Evolutionary conservation across 2,888 invertebrate genomes (phyloP).

Genomic region (Erpobdella octoculata): DNA sequence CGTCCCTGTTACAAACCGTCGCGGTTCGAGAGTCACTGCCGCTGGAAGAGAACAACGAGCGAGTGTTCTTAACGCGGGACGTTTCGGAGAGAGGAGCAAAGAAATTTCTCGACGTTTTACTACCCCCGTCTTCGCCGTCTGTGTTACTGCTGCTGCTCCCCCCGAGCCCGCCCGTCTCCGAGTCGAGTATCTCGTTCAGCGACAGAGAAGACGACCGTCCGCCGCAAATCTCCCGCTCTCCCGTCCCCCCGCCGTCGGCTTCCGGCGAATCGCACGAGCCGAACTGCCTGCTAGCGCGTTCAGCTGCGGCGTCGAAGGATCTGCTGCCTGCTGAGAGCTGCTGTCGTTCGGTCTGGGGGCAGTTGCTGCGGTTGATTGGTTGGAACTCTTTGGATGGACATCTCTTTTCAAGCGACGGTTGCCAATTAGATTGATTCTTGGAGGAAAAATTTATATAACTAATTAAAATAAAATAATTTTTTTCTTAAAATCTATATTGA

Average conservation of each 20-base stretch:
- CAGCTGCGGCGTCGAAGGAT: not conserved
- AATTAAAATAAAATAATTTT: no score
- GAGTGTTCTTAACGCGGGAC: not conserved
- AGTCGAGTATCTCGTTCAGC: constrained; percentile 23
- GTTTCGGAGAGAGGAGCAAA: not conserved
- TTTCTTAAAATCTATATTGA: no score
- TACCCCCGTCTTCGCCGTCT: not conserved
- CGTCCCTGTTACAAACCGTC: not conserved
- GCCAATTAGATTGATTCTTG: no score
- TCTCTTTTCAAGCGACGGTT: no score
- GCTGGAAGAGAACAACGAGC: not conserved
- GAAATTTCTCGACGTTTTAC: not conserved
- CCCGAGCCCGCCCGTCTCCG: not conserved
- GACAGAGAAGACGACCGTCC: constrained; percentile 3
- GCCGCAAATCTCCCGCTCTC: not conserved
- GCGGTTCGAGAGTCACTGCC: not conserved
- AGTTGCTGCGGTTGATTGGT: no score
- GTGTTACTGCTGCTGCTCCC: no score
- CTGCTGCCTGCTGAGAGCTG: no score
- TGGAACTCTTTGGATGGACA: no score
- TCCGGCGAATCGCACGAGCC: not conserved
- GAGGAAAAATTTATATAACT: no score
- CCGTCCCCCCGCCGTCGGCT: constrained; percentile 6
- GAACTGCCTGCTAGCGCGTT: not conserved
- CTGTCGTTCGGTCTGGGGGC: no score